Conservation (phyloP, 1,140 invertebrate species). For the Brachystomella parvula region DNA sequence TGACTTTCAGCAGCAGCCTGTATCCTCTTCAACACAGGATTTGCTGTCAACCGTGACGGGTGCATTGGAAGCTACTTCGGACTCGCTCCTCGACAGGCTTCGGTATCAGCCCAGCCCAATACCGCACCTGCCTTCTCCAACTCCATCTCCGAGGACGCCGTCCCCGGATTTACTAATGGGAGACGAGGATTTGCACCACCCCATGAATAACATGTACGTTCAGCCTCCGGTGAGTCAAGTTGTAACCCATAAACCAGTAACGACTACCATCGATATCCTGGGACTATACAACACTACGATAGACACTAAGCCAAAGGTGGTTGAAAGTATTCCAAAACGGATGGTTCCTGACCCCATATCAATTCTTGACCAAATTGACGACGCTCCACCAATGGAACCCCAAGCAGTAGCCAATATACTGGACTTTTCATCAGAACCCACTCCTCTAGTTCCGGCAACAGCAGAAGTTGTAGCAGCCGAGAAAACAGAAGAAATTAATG, state of each 20-base stretch:
- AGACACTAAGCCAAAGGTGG: background rate
- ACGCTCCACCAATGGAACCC: background rate
- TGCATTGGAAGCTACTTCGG: slow-evolving; percentile 77
- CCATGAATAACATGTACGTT: no score
- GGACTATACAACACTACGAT: slow-evolving; percentile 28
- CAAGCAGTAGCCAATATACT: background rate
- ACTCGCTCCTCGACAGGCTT: slow-evolving; percentile 68
- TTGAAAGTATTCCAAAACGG: background rate
- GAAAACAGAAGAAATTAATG: background rate
- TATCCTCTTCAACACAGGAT: slow-evolving; percentile 66
- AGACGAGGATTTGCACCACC: slow-evolving; percentile 39
- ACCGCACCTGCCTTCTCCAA: slow-evolving; percentile 66
- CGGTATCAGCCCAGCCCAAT: slow-evolving; percentile 52
- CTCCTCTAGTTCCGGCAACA: background rate
- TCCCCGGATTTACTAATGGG: slow-evolving; percentile 60
- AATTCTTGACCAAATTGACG: slow-evolving; percentile 7
- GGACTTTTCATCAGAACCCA: background rate
- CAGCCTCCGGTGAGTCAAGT: no score
- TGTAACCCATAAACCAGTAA: no score
- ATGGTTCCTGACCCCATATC: background rate
- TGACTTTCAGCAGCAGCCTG: slow-evolving; percentile 43
- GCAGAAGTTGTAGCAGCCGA: background rate
- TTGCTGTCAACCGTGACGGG: slow-evolving; percentile 75
- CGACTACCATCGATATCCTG: slow-evolving; percentile 28
- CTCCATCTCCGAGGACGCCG: slow-evolving; percentile 67